Evolutionary conservation across 2,888 invertebrate species (phyloP).

Genomic region (Drosophila phalerata): DNA sequence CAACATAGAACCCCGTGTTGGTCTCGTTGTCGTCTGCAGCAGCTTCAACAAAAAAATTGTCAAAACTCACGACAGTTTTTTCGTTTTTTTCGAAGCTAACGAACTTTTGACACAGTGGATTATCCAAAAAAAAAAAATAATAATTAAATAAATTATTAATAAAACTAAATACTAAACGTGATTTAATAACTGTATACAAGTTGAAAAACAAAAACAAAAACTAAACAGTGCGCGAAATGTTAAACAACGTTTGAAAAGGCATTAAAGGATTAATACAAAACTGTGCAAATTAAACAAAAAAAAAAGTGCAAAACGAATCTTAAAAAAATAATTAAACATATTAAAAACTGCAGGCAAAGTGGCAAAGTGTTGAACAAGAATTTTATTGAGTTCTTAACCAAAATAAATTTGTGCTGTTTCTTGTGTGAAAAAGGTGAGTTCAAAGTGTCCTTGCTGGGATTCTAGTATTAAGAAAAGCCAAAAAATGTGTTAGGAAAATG

Average conservation of each 20-base stretch:
- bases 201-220: slow-evolving; percentile 12
- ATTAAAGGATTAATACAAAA: slow-evolving; percentile 57
- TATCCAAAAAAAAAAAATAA: slow-evolving; percentile 35
- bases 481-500: too few relatives aligned
- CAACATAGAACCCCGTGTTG: slow-evolving; percentile 57
- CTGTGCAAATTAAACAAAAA: slow-evolving; percentile 50
- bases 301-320: slow-evolving; percentile 48
- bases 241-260: slow-evolving; percentile 46
- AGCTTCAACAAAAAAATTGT: slow-evolving; percentile 56
- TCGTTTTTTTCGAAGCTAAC: slow-evolving; percentile 50
- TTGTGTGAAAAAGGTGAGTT: slow-evolving; percentile 78
- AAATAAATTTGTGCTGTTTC: slow-evolving; percentile 55
- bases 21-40: slow-evolving; percentile 52
- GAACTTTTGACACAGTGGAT: slow-evolving; percentile 66
- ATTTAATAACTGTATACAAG: slow-evolving; percentile 37
- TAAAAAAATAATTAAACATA: slow-evolving; percentile 22
- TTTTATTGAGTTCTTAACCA: slow-evolving; percentile 43
- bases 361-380: slow-evolving; percentile 59
- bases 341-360: slow-evolving; percentile 55
- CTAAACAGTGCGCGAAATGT: slow-evolving; percentile 66
- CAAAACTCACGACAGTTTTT: slow-evolving; percentile 50
- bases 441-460: slow-evolving; percentile 36
- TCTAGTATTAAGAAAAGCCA: background rate
- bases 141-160: slow-evolving; percentile 18
- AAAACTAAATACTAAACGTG: slow-evolving; percentile 31